Percentiles rank a stretch among this genome's conserved stretches.
These are phyloP conservation scores for Nipponacmea schrenckii DNA, from an alignment of 2,888 invertebrate genomes.

Conservation along the genomic window DNA sequence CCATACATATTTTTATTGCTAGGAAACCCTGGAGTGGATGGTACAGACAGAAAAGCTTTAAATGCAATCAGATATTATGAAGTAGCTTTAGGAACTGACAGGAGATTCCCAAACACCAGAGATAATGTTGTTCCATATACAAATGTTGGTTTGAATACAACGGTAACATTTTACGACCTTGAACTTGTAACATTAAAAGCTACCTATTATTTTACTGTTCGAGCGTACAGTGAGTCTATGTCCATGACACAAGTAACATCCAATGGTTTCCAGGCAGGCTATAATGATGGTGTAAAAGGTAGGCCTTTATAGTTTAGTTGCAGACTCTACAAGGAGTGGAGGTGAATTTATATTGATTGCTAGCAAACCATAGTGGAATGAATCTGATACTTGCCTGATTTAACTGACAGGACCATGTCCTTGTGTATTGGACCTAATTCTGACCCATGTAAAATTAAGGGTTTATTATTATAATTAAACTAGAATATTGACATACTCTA, in stretches of 20 bases:
- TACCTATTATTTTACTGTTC: conserved; percentile 49
- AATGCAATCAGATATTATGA: conserved; percentile 43
- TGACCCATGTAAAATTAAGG: too few relatives aligned
- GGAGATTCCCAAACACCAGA: conserved; percentile 42
- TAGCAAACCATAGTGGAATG: too few relatives aligned
- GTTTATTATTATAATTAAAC: too few relatives aligned
- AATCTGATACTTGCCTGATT: too few relatives aligned
- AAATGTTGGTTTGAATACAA: conserved; percentile 41
- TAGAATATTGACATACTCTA: too few relatives aligned
- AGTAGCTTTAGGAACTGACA: conserved; percentile 48
- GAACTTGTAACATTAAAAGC: conserved; percentile 31
- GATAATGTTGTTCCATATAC: conserved; percentile 46
- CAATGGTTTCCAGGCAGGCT: conserved; percentile 47
- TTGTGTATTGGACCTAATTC: too few relatives aligned
- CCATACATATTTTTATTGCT: too few relatives aligned
- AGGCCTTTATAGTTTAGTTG: too few relatives aligned
- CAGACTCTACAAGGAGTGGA: too few relatives aligned
- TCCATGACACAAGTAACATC: conserved; percentile 41
- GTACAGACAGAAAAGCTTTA: conserved; percentile 20
- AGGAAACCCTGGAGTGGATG: conserved; percentile 37
- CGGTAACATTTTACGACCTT: conserved; percentile 41
- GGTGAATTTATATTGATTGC: too few relatives aligned
- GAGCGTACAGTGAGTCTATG: conserved; percentile 38
- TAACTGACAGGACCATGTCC: too few relatives aligned
- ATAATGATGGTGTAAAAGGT: conserved; percentile 38